Evolutionary conservation across 2,797 vertebrate species (phyloP), one percentile per base, ranked within the genome.

Genomic region (Leontopithecus rosalia): DNA sequence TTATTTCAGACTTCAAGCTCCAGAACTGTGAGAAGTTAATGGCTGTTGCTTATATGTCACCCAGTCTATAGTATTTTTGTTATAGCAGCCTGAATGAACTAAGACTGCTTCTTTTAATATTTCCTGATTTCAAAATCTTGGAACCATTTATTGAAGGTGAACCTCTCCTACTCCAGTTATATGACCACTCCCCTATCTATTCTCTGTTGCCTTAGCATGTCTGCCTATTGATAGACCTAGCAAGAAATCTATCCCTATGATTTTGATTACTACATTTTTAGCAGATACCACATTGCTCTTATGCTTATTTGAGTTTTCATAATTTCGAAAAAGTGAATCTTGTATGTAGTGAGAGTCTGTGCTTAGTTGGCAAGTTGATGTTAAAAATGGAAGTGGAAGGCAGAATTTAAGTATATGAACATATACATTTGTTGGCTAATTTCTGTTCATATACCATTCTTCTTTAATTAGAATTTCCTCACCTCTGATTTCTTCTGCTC

Each of bases 301-400:
- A 15, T 7, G 36, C 30, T 33, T 88, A 19, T 39, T 92, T 76
- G 55, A 26, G 36, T 48, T 43, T 93, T 50, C 80, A 76, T 72
- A 50, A 48, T 64, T 94, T 84, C 20, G 73, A 33, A 93, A 94
- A 88, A 28, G 7, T 24, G 46, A 8, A 46, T 61, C 84, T 80
- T 81, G 17, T 28, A 50, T 73, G 28, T 36, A 26, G 28, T 19
- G 15, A 93, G 24, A 52, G 13, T 46, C n/a, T 84, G 30, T 70
- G 30, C n/a, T 70, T 7, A 4, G 30, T 8, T 36, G 24, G 30
- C 24, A 76, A 57, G 10, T 19, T 55, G 24, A 39, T n/a, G 36
- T 39, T 89, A 73, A 33, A 48, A 79, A 33, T 9, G 20, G 12
- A 77, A 58, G 48, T 12, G 22, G 39, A 75, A 84, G 43, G 91